A percentile compares a stretch with the other conserved stretches of the same genome.
Conservation (phyloP, 2,797 vertebrate species). For the Malacoctenus gilli region DNA sequence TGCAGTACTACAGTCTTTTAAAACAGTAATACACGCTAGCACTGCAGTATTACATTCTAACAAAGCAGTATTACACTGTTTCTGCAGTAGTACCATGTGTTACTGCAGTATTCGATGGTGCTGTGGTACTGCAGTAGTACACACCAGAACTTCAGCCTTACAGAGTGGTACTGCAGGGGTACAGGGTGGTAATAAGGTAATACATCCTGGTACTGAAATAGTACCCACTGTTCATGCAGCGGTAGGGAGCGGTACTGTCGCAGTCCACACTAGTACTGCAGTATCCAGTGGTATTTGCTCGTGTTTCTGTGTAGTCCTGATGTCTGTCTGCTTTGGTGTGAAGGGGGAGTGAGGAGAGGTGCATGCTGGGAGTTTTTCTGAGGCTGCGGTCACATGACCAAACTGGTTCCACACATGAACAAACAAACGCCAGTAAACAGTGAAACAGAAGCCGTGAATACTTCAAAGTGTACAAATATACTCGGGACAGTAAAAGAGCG, state of each 20-base stretch:
- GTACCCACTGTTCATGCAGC: no score
- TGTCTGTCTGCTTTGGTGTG: slow-evolving; percentile 35
- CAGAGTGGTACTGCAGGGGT: background rate
- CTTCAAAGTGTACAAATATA: no score
- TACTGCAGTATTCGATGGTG: no score
- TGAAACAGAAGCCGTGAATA: background rate
- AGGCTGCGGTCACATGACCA: slow-evolving; percentile 40
- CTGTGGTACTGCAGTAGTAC: background rate
- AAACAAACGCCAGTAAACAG: background rate
- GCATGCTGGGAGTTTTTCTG: slow-evolving; percentile 41
- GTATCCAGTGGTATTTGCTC: no score
- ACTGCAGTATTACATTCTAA: background rate
- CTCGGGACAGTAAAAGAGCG: no score
- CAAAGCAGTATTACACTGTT: background rate
- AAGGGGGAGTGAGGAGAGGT: background rate
- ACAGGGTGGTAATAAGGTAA: no score
- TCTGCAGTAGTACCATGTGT: no score
- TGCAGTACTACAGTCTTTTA: background rate
- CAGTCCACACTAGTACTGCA: slow-evolving; percentile 2
- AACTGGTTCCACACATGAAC: background rate
- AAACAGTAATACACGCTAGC: background rate
- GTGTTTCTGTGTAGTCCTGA: background rate
- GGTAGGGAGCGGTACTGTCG: no score
- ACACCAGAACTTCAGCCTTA: background rate
- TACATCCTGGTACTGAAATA: no score